These are phyloP conservation scores for Rhaphigaster nebulosa DNA, from an alignment of 2,888 invertebrate genomes.

Conservation along the genomic window DNA sequence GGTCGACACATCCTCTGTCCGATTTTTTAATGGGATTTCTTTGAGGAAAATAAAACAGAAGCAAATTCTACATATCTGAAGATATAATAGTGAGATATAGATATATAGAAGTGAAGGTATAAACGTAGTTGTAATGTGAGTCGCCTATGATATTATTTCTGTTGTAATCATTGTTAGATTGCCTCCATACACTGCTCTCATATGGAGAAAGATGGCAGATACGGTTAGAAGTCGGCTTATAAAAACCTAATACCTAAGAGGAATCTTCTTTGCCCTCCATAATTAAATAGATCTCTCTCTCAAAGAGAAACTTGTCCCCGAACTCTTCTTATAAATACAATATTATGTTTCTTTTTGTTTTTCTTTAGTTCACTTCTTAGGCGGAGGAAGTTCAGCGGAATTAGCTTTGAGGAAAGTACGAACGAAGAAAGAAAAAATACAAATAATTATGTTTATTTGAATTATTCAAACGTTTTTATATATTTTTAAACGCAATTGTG, in stretches of 20 bases:
- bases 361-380: neutral
- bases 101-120: no score
- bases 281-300: neutral
- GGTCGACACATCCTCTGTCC: no score
- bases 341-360: neutral
- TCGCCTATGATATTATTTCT: neutral
- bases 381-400: neutral
- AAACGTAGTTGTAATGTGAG: no score
- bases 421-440: neutral
- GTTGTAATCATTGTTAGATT: neutral
- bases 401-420: neutral
- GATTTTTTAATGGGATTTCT: no score
- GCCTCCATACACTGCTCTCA: neutral
- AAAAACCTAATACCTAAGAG: neutral
- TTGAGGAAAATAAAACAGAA: no score
- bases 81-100: no score
- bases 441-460: neutral
- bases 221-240: neutral
- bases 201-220: neutral
- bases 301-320: neutral
- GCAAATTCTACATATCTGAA: no score
- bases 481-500: no score
- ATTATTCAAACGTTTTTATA: no score
- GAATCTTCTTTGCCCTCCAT: neutral
- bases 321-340: slow-evolving; percentile 7